Percentiles rank a stretch among this genome's conserved stretches.
Evolutionary conservation across 1,140 invertebrate genomes (phyloP).

Genomic region (Tachypleus tridentatus): DNA sequence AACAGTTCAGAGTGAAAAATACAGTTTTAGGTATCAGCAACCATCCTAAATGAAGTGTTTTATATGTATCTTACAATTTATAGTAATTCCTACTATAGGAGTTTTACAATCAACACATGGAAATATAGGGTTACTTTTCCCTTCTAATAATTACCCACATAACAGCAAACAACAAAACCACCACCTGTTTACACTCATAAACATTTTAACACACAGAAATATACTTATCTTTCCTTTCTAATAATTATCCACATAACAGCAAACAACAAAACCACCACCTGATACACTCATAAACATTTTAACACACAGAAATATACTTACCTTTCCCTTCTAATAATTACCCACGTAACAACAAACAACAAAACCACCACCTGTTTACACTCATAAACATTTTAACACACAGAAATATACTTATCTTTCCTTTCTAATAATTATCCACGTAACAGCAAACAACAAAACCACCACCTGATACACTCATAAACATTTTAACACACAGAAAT

Average conservation of each 20-base stretch:
- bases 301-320: constrained; percentile 7
- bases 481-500: too few relatives aligned
- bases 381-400: too few relatives aligned
- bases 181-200: constrained; percentile 2
- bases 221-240: constrained; percentile 17
- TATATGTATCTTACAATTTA: too few relatives aligned
- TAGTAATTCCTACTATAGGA: too few relatives aligned
- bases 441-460: too few relatives aligned
- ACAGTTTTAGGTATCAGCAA: too few relatives aligned
- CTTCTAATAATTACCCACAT: constrained; percentile 17
- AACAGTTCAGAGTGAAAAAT: too few relatives aligned
- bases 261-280: constrained; percentile 11
- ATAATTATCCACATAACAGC: constrained; percentile 17
- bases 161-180: constrained; percentile 12
- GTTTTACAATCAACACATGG: too few relatives aligned
- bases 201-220: constrained; percentile 4
- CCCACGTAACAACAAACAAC: constrained; percentile 17
- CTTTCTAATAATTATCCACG: too few relatives aligned
- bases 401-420: too few relatives aligned
- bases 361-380: constrained; percentile 13
- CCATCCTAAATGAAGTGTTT: too few relatives aligned
- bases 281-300: background rate
- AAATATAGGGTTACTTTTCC: constrained; percentile 10
- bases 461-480: too few relatives aligned
- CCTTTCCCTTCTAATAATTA: constrained; percentile 19